phyloP scores from a whole-genome alignment of 2,888 invertebrate species.

The Thelaira solivaga region DNA sequence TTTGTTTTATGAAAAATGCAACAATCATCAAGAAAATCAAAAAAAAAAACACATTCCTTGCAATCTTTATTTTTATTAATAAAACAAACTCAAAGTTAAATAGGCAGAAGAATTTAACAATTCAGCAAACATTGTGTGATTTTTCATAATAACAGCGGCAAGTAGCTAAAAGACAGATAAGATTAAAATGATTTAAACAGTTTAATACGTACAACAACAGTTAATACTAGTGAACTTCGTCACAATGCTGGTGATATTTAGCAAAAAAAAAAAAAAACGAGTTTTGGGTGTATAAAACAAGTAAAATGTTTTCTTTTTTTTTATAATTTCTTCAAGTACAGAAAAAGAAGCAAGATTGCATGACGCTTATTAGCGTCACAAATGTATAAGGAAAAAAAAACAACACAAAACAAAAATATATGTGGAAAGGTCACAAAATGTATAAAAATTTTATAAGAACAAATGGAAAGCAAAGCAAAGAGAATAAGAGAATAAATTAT shows the following conservation, averaged over 20 bases:
- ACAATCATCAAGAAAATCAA: slow-evolving; percentile 27
- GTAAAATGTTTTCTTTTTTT: no score
- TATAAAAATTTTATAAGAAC: slow-evolving; percentile 26
- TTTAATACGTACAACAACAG: slow-evolving; percentile 57
- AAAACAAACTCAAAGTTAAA: slow-evolving; percentile 52
- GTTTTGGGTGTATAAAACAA: no score
- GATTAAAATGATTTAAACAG: slow-evolving; percentile 57
- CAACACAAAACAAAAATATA: slow-evolving; percentile 21
- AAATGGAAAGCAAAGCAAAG: background rate
- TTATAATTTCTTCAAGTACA: no score
- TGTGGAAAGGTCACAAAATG: slow-evolving; percentile 55
- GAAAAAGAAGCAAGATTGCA: no score
- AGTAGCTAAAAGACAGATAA: slow-evolving; percentile 61
- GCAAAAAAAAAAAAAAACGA: no score
- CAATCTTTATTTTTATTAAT: slow-evolving; percentile 50
- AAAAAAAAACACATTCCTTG: background rate
- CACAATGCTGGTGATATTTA: no score
- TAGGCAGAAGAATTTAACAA: slow-evolving; percentile 50
- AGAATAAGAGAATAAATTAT: slow-evolving; percentile 35
- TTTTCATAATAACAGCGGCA: slow-evolving; percentile 53
- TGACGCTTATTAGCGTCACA: slow-evolving; percentile 62
- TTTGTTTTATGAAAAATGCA: slow-evolving; percentile 49
- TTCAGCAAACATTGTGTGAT: slow-evolving; percentile 48
- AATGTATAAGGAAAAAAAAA: slow-evolving; percentile 46
- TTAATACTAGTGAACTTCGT: slow-evolving; percentile 49